Percentiles rank a stretch among this genome's conserved stretches.
Conservation (phyloP, 1,140 invertebrate genomes). For the Drosophila carrolli region DNA sequence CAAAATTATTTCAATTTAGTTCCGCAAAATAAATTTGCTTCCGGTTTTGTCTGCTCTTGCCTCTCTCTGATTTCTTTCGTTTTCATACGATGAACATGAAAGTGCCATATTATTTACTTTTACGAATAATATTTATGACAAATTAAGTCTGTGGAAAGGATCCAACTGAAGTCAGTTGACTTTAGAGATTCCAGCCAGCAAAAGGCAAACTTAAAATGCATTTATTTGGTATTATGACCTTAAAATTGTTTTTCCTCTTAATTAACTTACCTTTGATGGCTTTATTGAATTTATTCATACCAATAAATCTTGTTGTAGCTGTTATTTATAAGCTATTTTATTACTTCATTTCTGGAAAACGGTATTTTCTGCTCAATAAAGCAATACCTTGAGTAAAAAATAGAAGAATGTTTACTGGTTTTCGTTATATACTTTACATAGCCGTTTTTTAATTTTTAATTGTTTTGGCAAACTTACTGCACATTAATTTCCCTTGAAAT, state of each 20-base stretch:
- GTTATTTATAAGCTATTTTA: too few species aligned
- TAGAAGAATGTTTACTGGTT: too few species aligned
- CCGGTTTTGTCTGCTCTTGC: slow-evolving; percentile 19
- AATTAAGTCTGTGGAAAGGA: slow-evolving; percentile 13
- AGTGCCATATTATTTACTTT: slow-evolving; percentile 64
- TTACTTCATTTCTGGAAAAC: too few species aligned
- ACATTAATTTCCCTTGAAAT: slow-evolving; percentile 58
- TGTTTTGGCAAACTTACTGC: slow-evolving; percentile 6
- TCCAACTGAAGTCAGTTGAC: background rate
- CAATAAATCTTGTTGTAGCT: too few species aligned
- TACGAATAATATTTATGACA: slow-evolving; percentile 27
- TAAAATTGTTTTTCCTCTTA: too few species aligned
- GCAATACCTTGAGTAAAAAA: too few species aligned
- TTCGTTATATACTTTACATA: background rate
- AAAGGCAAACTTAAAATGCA: too few species aligned
- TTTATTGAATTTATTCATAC: too few species aligned
- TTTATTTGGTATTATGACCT: too few species aligned
- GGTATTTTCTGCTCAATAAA: too few species aligned
- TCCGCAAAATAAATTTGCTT: slow-evolving; percentile 80
- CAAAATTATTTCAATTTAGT: slow-evolving; percentile 84
- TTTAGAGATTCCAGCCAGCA: too few species aligned
- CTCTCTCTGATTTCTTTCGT: slow-evolving; percentile 25
- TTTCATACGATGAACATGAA: slow-evolving; percentile 58
- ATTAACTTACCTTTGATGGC: too few species aligned
- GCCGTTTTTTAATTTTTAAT: slow-evolving; percentile 7